Percentiles rank a stretch among this genome's conserved stretches.
These are phyloP conservation scores for Hippocampus comes DNA, from an alignment of 2,113 vertebrate species.

Conservation along the genomic window DNA sequence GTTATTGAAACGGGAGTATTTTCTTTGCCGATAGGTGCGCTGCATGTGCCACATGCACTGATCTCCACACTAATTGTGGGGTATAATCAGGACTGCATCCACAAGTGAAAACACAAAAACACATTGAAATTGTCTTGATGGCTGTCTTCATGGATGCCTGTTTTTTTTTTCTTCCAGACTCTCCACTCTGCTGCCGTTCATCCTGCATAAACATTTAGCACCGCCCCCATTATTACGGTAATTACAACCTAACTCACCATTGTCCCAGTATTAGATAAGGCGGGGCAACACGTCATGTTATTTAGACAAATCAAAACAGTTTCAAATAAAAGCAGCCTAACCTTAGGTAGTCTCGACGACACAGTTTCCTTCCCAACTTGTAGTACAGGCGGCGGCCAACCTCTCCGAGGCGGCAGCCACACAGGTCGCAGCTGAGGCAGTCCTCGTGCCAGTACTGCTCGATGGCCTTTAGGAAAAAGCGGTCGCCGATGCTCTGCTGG, in stretches of 20 bases:
- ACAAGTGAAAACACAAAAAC: too few species aligned
- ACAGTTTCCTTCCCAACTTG: constrained; percentile 95
- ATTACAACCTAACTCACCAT: not conserved
- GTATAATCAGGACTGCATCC: too few species aligned
- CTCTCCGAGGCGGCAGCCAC: constrained; percentile 92
- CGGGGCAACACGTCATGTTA: not conserved
- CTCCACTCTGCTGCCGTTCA: too few species aligned
- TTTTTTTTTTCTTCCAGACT: too few species aligned
- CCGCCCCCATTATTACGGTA: not conserved
- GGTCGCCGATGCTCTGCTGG: constrained; percentile 97
- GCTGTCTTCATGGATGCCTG: too few species aligned
- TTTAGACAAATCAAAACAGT: not conserved
- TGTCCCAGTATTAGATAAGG: not conserved
- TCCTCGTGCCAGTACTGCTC: constrained; percentile 99
- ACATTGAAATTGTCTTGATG: too few species aligned
- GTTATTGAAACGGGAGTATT: too few species aligned
- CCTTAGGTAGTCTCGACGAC: constrained; percentile 97
- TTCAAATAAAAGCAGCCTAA: constrained; percentile 45
- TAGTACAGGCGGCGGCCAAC: constrained; percentile 93
- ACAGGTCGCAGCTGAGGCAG: constrained; percentile 97
- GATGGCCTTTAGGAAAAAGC: constrained; percentile 98
- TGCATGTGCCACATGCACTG: too few species aligned
- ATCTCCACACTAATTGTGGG: too few species aligned
- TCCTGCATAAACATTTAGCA: not conserved
- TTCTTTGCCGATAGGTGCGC: too few species aligned